Conservation (phyloP, 2,888 invertebrate genomes). For the Pandemis cinnamomeana region DNA sequence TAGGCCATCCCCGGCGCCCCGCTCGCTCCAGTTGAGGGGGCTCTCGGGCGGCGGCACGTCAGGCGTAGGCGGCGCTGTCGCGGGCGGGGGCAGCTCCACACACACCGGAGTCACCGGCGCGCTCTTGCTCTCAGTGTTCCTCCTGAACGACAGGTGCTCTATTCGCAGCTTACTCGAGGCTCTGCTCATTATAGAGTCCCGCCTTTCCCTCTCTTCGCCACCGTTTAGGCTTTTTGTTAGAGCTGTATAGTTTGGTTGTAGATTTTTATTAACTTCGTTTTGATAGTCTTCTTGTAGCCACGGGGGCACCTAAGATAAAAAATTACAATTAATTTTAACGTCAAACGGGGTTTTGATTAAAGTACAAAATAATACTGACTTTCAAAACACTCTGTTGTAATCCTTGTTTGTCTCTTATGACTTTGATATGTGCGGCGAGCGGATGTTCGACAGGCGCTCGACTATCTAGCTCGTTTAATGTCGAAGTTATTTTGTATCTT, state of each 20-base stretch:
- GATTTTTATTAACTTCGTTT: constrained; percentile 79
- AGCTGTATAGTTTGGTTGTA: constrained; percentile 76
- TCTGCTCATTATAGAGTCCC: constrained; percentile 78
- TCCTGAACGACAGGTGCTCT: constrained; percentile 75
- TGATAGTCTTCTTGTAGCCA: constrained; percentile 89
- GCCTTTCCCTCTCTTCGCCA: constrained; percentile 70
- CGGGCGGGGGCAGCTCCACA: constrained; percentile 57
- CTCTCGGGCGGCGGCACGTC: constrained; percentile 73
- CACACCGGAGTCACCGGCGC: constrained; percentile 68
- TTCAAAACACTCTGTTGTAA: constrained; percentile 93
- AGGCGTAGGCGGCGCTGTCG: constrained; percentile 56
- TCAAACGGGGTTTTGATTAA: too few species aligned
- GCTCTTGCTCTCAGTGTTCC: constrained; percentile 64
- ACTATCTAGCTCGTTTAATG: constrained; percentile 92
- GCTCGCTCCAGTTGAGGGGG: constrained; percentile 88
- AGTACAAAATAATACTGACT: constrained; percentile 69
- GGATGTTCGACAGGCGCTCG: constrained; percentile 91
- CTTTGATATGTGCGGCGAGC: constrained; percentile 93
- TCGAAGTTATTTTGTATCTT: constrained; percentile 93
- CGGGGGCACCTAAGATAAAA: constrained; percentile 86
- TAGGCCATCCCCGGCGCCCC: constrained; percentile 92
- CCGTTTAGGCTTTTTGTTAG: constrained; percentile 71
- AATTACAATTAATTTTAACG: constrained; percentile 20
- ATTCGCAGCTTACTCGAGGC: constrained; percentile 78
- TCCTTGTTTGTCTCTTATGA: constrained; percentile 95